These are phyloP conservation scores for Sitodiplosis mosellana DNA, from an alignment of 1,140 invertebrate genomes.

Conservation along the genomic window DNA sequence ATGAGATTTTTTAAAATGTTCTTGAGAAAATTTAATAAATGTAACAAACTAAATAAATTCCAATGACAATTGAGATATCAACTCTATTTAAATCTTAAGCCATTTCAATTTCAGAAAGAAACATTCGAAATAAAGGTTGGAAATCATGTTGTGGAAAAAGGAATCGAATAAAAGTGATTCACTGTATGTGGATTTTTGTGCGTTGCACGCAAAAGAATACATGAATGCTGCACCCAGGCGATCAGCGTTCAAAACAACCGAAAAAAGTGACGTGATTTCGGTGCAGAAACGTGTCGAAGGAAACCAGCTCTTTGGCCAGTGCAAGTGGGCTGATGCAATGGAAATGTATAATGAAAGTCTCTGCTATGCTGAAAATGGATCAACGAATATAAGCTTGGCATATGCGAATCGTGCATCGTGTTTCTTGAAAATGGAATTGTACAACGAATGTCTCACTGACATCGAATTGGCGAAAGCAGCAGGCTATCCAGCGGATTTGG, in stretches of 20 bases:
- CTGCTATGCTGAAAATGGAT: slow-evolving; percentile 9
- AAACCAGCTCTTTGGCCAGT: not conserved
- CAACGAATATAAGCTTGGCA: slow-evolving; percentile 16
- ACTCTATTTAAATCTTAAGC: too few species aligned
- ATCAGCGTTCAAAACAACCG: not conserved
- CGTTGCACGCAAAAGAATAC: not conserved
- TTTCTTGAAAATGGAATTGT: slow-evolving; percentile 21
- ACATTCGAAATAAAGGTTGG: too few species aligned
- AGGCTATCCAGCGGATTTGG: slow-evolving; percentile 12
- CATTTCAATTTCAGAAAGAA: too few species aligned
- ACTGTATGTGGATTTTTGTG: not conserved
- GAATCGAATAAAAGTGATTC: not conserved
- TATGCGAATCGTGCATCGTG: slow-evolving; percentile 27
- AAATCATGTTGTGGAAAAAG: not conserved
- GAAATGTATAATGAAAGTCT: slow-evolving; percentile 13
- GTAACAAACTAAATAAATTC: too few species aligned
- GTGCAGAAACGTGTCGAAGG: not conserved
- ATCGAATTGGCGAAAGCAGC: slow-evolving; percentile 16
- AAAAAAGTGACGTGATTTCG: slow-evolving; percentile 10
- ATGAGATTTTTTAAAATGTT: too few species aligned
- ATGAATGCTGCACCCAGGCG: not conserved
- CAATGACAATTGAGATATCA: too few species aligned
- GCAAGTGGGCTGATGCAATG: not conserved
- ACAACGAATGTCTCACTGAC: slow-evolving; percentile 22
- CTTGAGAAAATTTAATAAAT: too few species aligned